Percentiles rank a stretch among this genome's conserved stretches.
Conservation (phyloP, 2,797 vertebrate species). For the Eleutherodactylus coqui region DNA sequence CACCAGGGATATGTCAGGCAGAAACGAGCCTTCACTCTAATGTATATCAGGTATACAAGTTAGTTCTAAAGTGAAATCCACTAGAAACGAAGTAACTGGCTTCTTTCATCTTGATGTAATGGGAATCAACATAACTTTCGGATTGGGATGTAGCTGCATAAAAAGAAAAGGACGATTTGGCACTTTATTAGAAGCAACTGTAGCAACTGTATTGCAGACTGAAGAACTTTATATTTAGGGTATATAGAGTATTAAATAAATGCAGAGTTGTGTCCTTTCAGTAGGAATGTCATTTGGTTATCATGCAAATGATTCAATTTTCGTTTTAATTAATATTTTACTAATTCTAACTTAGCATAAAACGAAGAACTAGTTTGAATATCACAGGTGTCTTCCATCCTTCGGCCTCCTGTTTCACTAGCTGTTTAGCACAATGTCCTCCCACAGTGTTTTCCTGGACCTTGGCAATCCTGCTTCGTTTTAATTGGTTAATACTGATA, state of each 20-base stretch:
- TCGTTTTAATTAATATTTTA: neutral
- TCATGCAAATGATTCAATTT: neutral
- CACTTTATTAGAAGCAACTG: neutral
- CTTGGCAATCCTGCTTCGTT: slow-evolving; percentile 30
- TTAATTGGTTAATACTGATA: slow-evolving; percentile 19
- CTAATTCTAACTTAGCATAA: neutral
- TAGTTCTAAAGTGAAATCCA: too few relatives aligned
- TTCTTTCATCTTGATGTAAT: too few relatives aligned
- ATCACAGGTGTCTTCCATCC: slow-evolving; percentile 38
- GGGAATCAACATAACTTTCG: too few relatives aligned
- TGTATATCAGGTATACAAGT: too few relatives aligned
- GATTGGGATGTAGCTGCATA: neutral
- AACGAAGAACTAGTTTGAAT: neutral
- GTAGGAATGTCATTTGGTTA: neutral
- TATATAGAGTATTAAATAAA: neutral
- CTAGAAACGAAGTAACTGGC: too few relatives aligned
- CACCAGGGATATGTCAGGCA: neutral
- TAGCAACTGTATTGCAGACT: neutral
- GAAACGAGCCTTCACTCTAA: too few relatives aligned
- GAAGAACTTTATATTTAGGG: neutral
- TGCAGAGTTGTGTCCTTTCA: too few relatives aligned
- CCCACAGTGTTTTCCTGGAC: slow-evolving; percentile 44
- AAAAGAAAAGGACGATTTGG: neutral
- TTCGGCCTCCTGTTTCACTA: slow-evolving; percentile 32
- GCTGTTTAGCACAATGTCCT: slow-evolving; percentile 31